Percentiles rank a stretch among this genome's conserved stretches.
Conservation (phyloP, 2,888 invertebrate species). For the Pollenia labialis region DNA sequence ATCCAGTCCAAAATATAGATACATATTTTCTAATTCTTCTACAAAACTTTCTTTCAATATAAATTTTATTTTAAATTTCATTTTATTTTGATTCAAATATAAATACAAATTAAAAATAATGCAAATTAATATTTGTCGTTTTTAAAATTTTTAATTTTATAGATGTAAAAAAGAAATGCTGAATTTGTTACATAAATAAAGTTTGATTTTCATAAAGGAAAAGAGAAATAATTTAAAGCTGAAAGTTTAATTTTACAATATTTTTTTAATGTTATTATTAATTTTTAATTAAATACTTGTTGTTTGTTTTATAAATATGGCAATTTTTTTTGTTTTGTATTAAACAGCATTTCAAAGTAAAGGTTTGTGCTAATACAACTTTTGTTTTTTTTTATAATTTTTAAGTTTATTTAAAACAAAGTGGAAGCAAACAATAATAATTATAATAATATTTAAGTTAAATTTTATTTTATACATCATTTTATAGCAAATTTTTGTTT, state of each 20-base stretch:
- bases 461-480: constrained; percentile 65
- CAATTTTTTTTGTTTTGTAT: constrained; percentile 64
- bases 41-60: background rate
- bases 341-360: constrained; percentile 69
- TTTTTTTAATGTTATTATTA: constrained; percentile 14
- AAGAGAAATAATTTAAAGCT: constrained; percentile 55
- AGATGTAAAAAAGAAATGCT: constrained; percentile 45
- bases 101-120: constrained; percentile 39
- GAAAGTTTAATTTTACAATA: constrained; percentile 44
- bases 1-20: background rate
- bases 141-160: constrained; percentile 1
- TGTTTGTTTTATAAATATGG: constrained; percentile 71
- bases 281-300: constrained; percentile 66
- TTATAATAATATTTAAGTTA: constrained; percentile 56
- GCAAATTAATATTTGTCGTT: constrained; percentile 32
- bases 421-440: constrained; percentile 70
- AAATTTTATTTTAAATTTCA: constrained; percentile 23
- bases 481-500: constrained; percentile 56
- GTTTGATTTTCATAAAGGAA: background rate
- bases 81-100: constrained; percentile 47
- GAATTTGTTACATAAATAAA: constrained; percentile 11
- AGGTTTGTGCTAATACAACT: constrained; percentile 29
- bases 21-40: background rate
- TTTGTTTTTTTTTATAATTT: constrained; percentile 35
- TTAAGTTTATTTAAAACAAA: constrained; percentile 62